Evolutionary conservation across 2,797 vertebrate species (phyloP).

Genomic region (Mionectes olivaceus): DNA sequence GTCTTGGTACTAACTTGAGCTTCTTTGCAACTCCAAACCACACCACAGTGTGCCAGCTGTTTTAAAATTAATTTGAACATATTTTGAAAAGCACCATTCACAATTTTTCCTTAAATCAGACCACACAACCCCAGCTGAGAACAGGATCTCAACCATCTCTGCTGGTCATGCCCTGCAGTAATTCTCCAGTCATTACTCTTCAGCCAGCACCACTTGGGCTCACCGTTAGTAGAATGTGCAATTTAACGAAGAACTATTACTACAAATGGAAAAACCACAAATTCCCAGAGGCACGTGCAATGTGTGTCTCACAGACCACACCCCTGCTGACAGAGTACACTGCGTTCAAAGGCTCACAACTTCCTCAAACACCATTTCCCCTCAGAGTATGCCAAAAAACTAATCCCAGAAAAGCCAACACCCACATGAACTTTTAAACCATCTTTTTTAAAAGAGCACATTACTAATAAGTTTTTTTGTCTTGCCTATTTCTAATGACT

Average conservation of each 20-base stretch:
- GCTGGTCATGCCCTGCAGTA: background rate
- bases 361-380: background rate
- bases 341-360: background rate
- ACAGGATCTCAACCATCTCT: background rate
- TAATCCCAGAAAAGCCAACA: background rate
- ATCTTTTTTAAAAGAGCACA: background rate
- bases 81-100: background rate
- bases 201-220: background rate
- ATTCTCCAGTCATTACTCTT: background rate
- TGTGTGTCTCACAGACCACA: background rate
- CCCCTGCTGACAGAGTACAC: background rate
- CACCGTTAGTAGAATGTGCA: background rate
- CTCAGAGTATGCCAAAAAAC: background rate
- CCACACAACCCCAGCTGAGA: background rate
- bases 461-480: background rate
- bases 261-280: background rate
- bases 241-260: background rate
- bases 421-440: slow-evolving; percentile 37
- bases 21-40: background rate
- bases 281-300: slow-evolving; percentile 31
- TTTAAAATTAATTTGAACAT: background rate
- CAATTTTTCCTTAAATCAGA: background rate
- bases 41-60: background rate
- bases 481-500: background rate
- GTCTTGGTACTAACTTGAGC: background rate